phyloP scores from a whole-genome alignment of 1,140 invertebrate genomes.

The Lordiphosa collinella region DNA sequence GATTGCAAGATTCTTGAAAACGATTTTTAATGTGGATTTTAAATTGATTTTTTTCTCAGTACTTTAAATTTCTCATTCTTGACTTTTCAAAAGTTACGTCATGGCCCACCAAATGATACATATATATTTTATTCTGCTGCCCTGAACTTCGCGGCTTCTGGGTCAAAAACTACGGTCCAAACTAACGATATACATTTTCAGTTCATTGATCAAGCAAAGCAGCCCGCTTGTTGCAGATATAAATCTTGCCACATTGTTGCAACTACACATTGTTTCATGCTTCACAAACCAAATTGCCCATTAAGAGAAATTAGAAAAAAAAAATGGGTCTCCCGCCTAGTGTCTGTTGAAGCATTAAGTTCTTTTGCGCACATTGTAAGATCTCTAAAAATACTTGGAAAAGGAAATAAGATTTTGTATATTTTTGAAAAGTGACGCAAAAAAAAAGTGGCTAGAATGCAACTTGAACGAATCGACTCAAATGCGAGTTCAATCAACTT shows the following conservation, averaged over 20 bases:
- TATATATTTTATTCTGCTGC: too few species aligned
- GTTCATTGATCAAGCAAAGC: conserved; percentile 3
- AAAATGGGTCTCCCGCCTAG: conserved; percentile 3
- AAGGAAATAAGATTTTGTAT: too few species aligned
- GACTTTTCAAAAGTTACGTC: too few species aligned
- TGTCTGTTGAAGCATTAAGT: conserved; percentile 29
- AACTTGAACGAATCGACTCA: neutral
- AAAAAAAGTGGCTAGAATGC: conserved; percentile 1
- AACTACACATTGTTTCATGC: conserved; percentile 39
- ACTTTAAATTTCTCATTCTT: too few species aligned
- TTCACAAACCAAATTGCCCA: conserved; percentile 36
- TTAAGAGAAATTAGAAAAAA: neutral
- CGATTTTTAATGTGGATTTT: too few species aligned
- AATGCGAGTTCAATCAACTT: conserved; percentile 42
- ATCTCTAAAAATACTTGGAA: neutral
- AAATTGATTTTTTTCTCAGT: too few species aligned
- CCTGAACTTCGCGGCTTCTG: neutral
- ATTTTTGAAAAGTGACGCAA: conserved; percentile 42
- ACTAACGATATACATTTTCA: neutral
- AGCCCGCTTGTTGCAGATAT: neutral
- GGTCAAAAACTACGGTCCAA: neutral
- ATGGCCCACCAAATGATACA: too few species aligned
- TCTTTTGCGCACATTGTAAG: conserved; percentile 1
- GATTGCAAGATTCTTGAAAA: too few species aligned
- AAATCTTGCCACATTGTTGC: conserved; percentile 6